Evolutionary conservation across 2,113 vertebrate genomes (phyloP).

Genomic region (Propithecus coquereli): DNA sequence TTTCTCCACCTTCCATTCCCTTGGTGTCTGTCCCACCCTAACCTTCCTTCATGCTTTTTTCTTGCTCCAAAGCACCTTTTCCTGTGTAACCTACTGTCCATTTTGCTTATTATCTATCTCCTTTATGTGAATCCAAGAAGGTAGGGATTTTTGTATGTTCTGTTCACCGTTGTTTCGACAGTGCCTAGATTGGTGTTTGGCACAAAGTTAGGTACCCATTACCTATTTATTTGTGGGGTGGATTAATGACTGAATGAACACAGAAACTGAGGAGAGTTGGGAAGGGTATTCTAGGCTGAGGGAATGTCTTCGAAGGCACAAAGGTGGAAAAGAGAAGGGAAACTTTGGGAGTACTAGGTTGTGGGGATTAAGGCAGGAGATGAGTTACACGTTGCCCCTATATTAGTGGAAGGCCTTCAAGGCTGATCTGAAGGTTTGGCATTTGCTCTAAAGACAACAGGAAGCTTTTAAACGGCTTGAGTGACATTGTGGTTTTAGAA

Average conservation of each 20-base stretch:
- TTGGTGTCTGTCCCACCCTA: neutral
- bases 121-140: neutral
- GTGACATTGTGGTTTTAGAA: constrained; percentile 18
- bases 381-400: neutral
- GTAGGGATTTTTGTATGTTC: neutral
- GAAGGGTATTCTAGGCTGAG: neutral
- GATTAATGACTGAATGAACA: neutral
- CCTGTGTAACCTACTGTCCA: neutral
- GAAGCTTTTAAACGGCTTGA: neutral
- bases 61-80: neutral
- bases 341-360: neutral
- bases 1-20: neutral
- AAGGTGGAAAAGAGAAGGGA: neutral
- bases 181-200: neutral
- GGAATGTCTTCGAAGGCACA: neutral
- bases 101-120: neutral
- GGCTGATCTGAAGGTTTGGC: neutral
- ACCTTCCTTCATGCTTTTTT: neutral
- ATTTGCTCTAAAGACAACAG: neutral
- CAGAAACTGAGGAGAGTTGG: neutral
- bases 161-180: neutral
- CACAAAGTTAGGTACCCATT: neutral
- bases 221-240: neutral
- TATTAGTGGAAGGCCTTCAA: neutral
- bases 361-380: neutral